A percentile compares a stretch with the other conserved stretches of the same genome.
These are phyloP conservation scores for human DNA, from an alignment of 2,113 vertebrate species.

Conservation along the genomic window GRCh38 chr17:46461501-46462000, in stretches of 20 bases:
- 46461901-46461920: no score
- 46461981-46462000: no score
- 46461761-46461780: neutral
- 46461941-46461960: no score
- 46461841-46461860: no score
- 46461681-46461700: neutral
- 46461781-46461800: neutral
- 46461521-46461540: neutral
- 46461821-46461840: no score
- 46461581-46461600: neutral
- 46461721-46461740: neutral
- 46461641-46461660: neutral
- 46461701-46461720: neutral
- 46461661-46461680: neutral
- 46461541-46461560: neutral
- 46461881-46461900: no score
- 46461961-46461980: no score
- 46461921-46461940: no score
- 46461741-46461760: constrained; percentile 13
- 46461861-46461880: no score
- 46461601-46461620: neutral
- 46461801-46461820: no score
- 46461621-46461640: neutral
- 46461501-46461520: neutral
- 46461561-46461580: neutral